phyloP scores from a whole-genome alignment of 2,888 invertebrate species.

The Tanaodytes sp. region DNA sequence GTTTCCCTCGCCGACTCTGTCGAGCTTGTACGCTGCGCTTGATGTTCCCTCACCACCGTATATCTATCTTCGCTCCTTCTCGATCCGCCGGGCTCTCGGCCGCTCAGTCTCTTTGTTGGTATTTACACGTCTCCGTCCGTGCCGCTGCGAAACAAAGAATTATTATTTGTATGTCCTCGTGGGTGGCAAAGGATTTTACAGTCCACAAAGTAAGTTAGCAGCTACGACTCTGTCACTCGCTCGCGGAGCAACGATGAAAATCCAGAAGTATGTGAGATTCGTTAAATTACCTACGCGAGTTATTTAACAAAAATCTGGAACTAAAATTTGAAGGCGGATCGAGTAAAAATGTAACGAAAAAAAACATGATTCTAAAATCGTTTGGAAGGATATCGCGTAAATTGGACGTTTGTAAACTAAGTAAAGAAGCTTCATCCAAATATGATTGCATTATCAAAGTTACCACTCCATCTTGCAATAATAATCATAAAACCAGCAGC shows the following conservation, averaged over 20 bases:
- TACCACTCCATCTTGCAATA: conserved; percentile 9
- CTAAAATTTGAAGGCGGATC: too few species aligned
- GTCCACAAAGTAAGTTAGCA: conserved; percentile 72
- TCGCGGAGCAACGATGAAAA: conserved; percentile 26
- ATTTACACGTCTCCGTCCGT: conserved; percentile 69
- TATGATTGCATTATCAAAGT: background rate
- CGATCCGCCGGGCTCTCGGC: conserved; percentile 47
- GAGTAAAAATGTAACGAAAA: too few species aligned
- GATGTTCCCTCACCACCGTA: conserved; percentile 42
- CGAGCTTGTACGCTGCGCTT: conserved; percentile 40
- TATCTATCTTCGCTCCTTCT: conserved; percentile 52
- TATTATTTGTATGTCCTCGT: conserved; percentile 71
- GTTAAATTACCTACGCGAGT: conserved; percentile 3
- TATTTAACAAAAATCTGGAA: too few species aligned
- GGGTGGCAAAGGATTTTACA: conserved; percentile 70
- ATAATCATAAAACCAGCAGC: conserved; percentile 21
- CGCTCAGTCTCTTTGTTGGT: conserved; percentile 60
- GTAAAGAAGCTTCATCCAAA: background rate
- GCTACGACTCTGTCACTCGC: conserved; percentile 62
- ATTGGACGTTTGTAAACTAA: too few species aligned
- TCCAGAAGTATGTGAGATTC: conserved; percentile 9
- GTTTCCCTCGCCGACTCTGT: conserved; percentile 51
- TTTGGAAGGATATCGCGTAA: too few species aligned
- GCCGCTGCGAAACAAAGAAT: conserved; percentile 70
- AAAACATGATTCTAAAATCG: too few species aligned